These are phyloP conservation scores for Globicephala melas DNA, from an alignment of 2,113 vertebrate genomes.

Conservation along the genomic window DNA sequence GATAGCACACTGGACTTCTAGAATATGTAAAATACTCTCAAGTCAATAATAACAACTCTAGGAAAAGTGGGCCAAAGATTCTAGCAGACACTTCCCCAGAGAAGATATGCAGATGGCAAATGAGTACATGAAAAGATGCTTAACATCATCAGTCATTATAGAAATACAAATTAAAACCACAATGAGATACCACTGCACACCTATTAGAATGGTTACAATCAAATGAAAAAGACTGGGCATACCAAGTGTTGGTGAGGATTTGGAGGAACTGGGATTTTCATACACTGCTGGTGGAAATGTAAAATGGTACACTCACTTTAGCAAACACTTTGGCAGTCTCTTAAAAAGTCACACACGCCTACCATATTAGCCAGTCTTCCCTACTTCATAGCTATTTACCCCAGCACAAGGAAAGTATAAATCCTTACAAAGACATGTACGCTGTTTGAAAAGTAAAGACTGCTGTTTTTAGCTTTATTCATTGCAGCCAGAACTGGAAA, in stretches of 20 bases:
- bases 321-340: not conserved
- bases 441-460: not conserved
- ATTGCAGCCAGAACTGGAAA: not conserved
- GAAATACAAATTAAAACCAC: not conserved
- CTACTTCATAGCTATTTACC: not conserved
- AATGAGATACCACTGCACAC: accelerated
- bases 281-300: not conserved
- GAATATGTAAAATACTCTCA: not conserved
- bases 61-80: not conserved
- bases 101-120: not conserved
- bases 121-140: not conserved
- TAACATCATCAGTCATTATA: not conserved
- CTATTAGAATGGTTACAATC: not conserved
- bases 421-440: not conserved
- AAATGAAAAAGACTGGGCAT: not conserved
- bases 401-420: not conserved
- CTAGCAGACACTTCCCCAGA: not conserved
- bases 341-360: not conserved
- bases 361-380: not conserved
- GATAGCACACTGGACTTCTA: not conserved
- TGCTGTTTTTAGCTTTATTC: not conserved
- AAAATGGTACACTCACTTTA: not conserved
- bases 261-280: not conserved
- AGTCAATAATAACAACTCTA: not conserved
- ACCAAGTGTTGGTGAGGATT: not conserved